Percentiles rank a stretch among this genome's conserved stretches.
Conservation (phyloP, 2,113 vertebrate genomes). For the Riparia riparia region DNA sequence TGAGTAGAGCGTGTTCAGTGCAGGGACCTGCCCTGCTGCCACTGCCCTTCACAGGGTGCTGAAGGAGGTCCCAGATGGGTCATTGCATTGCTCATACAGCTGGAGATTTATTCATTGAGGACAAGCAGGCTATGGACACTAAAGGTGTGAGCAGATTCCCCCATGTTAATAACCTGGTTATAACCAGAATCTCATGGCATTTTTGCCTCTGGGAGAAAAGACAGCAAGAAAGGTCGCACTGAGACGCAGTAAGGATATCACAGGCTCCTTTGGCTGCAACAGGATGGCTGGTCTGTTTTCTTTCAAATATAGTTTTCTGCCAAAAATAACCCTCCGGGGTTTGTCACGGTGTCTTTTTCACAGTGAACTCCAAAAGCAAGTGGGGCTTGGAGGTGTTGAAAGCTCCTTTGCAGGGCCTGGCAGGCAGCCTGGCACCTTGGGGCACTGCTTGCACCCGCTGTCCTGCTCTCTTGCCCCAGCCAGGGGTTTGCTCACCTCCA, state of each 20-base stretch:
- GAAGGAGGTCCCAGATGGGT: neutral
- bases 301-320: neutral
- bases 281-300: neutral
- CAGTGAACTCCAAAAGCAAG: neutral
- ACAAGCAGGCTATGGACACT: neutral
- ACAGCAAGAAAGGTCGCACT: neutral
- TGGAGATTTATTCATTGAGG: neutral
- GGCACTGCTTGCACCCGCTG: accelerated
- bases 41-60: neutral
- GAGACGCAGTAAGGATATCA: neutral
- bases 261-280: neutral
- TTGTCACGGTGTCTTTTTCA: neutral
- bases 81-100: neutral
- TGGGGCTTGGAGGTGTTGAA: accelerated
- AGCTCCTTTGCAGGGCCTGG: accelerated
- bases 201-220: neutral
- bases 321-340: neutral
- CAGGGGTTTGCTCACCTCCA: too few relatives aligned
- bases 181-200: neutral
- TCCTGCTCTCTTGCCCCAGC: neutral
- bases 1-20: neutral
- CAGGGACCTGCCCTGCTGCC: neutral
- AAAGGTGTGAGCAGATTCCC: neutral
- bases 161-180: neutral
- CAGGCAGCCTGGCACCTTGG: neutral